Evolutionary conservation across 2,797 vertebrate species (phyloP), one percentile per base, ranked within the genome.

Genomic region (Myotis planiceps): DNA sequence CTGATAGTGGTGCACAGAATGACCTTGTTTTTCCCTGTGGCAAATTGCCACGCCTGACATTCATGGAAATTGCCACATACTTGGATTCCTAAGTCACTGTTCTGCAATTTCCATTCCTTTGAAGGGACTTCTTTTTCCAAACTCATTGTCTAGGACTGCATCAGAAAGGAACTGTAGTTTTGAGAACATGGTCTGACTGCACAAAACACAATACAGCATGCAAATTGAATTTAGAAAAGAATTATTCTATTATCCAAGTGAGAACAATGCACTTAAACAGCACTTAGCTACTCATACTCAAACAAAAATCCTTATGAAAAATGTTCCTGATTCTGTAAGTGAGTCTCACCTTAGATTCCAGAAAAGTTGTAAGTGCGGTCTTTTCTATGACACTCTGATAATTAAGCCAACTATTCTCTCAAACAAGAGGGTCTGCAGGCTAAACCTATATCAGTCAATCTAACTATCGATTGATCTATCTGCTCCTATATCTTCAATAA

Each of bases 161-260:
- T 23, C 12, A 72, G 9, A 87, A 74, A 81, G 29, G 4, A 63
- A 78, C 0, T 49, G 27, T 78, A 45, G 47, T 63, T 81, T 87
- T 47, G n/a, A 6, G 10, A 74, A 84, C 34, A n/a, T 71, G n/a
- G 2, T 53, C 63, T 91, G 7, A 85, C 23, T 76, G 10, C 21
- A 68, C 19, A 84, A 87, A 69, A 71, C 0, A 53, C 25, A 14
- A 72, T 27, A 51, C 66, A 71, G 3, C 4, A 60, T 75, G 47
- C 45, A 93, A 83, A 69, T 21, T 82, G 34, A 90, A 88, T 63
- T 94, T 82, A 66, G 55, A 90, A 85, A 94, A 90, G 27, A 27
- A 69, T 95, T 37, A 69, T 8, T 27, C 19, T 95, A 51, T 89
- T 92, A 86, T 19, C 10, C 79, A 89, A 71, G 37, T 72, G 42